Conservation (phyloP, 1,140 invertebrate species). For the Orussus abietinus region DNA sequence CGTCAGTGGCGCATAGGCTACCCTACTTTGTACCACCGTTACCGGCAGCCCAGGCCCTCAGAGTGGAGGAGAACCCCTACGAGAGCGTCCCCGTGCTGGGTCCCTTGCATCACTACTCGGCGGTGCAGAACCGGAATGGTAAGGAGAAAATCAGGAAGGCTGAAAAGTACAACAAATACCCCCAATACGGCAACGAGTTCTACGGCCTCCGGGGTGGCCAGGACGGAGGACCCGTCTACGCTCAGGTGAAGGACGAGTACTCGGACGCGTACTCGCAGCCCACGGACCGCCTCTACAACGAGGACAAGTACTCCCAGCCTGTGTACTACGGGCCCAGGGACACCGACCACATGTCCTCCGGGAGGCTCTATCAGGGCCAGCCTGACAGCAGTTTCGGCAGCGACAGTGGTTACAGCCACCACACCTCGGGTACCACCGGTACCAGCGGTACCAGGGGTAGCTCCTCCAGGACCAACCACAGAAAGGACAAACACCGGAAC, state of each 20-base stretch:
- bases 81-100: constrained; percentile 58
- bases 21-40: constrained; percentile 53
- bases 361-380: constrained; percentile 42
- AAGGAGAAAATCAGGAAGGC: constrained; percentile 26
- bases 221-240: constrained; percentile 29
- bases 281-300: constrained; percentile 34
- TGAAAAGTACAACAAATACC: constrained; percentile 25
- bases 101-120: constrained; percentile 41
- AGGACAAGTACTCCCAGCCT: constrained; percentile 36
- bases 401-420: constrained; percentile 68
- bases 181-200: constrained; percentile 32
- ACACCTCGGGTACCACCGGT: constrained; percentile 54
- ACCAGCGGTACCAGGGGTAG: constrained; percentile 40
- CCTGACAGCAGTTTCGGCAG: constrained; percentile 61
- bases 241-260: constrained; percentile 24
- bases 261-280: constrained; percentile 35
- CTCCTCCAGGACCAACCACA: constrained; percentile 33
- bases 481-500: constrained; percentile 44
- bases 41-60: constrained; percentile 37
- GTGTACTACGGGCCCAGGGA: constrained; percentile 36
- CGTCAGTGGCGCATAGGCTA: constrained; percentile 49
- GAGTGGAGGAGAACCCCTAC: constrained; percentile 51
- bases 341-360: constrained; percentile 26
- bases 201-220: constrained; percentile 36
- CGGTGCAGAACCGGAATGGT: constrained; percentile 29